Base-by-base conservation (phyloP, 2,797 vertebrate species). In the Sebastolobus altivelis region DNA sequence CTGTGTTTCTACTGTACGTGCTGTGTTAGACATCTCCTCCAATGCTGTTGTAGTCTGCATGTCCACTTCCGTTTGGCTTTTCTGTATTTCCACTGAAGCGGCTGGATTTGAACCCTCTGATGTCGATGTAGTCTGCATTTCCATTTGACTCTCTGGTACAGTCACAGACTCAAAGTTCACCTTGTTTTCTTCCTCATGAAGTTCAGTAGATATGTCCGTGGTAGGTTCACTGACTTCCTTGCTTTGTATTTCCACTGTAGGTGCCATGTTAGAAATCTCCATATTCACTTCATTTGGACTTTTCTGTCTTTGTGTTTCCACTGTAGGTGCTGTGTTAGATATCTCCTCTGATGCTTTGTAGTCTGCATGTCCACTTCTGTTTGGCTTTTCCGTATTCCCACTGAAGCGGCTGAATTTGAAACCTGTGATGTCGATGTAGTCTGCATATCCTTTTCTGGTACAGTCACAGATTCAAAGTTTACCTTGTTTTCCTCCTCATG, bases 231-330 rank as follows among this genome's bases (percentile, higher is more conserved):
- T 33, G 33, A 72, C 56, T 12, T 82, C 87, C 33, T 38, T 56
- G 3, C n/a, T 82, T 74, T 79, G 70, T 46, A 40, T 27, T 82
- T 86, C 84, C 11, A 56, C 58, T 63, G 55, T 56, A 29, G 35
- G 14, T 1, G 52, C 52, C 0, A n/a, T 0, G 20, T 20, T n/a
- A 52, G 49, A 52, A 52, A 56, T 37, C 6, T 77, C 59, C 27
- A 20, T 33, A 18, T 60, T 55, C 54, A 68, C n/a, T 40, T 65
- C 77, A 37, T 4, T 56, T 59, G 1, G 52, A 22, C n/a, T 25
- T 54, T 63, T 18, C 61, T 33, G 59, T 40, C 14, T 69, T 61
- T 68, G 62, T 12, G 35, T 77, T 80, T 85, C 80, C 35, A 31
- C 27, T 33, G 60, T 9, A 63, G 49, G 31, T 11, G 8, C 31